Evolutionary conservation across 2,888 invertebrate species (phyloP), one percentile per base, ranked within the genome.

Genomic region (Ophraella communa): DNA sequence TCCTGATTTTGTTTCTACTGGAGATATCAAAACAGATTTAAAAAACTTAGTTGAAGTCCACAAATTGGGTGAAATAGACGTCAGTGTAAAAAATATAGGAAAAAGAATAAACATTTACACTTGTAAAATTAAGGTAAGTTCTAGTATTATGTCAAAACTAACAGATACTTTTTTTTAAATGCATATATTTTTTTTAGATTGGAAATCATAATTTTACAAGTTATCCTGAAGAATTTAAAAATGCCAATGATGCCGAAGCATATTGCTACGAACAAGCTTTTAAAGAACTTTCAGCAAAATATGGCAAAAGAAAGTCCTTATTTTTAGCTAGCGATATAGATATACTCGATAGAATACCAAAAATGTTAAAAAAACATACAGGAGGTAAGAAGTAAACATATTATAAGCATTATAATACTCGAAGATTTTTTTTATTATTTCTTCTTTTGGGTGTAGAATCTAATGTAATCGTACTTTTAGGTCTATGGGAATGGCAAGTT

Each of bases 151-250:
- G 3, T 17, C 7, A 20, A 55, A 4, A 2, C 4, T 14, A 4
- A n/a, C 3, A 39, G 11, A 27, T 44, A 18, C 3, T 4, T 1
- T 42, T 47, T 30, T 45, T 44, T 4, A 7, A n/a, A 18, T 30
- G 11, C 35, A 35, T 17, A 21, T 53, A 20, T n/a, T 61, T 52
- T 58, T 68, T 67, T 57, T 59, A 82, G 81, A 72, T 84, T 5
- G 82, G 79, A 1, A 71, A 74, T 0, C 68, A 78, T 23, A 78
- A 76, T 10, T 83, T 76, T 52, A 79, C 76, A 1, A 85, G 83
- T 65, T 86, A 84, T 72, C 86, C 86, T 0, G 69, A 78, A 1
- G 85, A 85, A 51, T 82, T 82, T 8, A 64, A 60, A 7, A 79
- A 78, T 4, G 71, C 78, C 14, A 73, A 72, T 0, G 80, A 79